Conservation (phyloP, 2,888 invertebrate species). For the Watsonalla binaria region DNA sequence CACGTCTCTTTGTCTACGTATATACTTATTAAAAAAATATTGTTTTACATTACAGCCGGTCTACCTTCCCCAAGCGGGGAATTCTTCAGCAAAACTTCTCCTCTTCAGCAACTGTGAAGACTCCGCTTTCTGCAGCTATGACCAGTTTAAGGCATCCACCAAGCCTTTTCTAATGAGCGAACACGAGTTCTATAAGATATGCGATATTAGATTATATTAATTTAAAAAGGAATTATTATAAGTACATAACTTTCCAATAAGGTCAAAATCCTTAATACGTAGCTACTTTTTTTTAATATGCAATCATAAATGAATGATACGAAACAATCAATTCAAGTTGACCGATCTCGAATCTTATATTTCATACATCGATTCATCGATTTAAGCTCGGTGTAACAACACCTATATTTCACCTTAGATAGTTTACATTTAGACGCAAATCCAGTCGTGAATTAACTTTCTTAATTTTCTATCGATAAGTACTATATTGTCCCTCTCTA, state of each 20-base stretch:
- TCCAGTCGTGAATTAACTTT: too few relatives aligned
- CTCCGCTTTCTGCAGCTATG: slow-evolving; percentile 37
- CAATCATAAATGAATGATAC: neutral
- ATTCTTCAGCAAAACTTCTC: slow-evolving; percentile 33
- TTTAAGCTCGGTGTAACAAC: too few relatives aligned
- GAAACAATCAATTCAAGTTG: too few relatives aligned
- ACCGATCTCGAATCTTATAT: too few relatives aligned
- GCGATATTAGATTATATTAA: slow-evolving; percentile 32
- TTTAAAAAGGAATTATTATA: neutral
- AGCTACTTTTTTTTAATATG: neutral
- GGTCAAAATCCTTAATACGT: too few relatives aligned
- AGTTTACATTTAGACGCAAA: too few relatives aligned
- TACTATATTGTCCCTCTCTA: too few relatives aligned
- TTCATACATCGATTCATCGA: too few relatives aligned
- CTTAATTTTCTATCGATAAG: too few relatives aligned
- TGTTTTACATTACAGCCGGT: slow-evolving; percentile 48
- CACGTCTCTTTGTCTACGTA: too few relatives aligned
- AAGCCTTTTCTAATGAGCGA: slow-evolving; percentile 45
- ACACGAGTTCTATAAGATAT: slow-evolving; percentile 47
- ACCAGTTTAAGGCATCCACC: slow-evolving; percentile 42
- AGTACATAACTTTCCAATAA: neutral
- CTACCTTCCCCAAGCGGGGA: slow-evolving; percentile 56
- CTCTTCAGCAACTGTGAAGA: slow-evolving; percentile 45
- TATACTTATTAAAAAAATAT: neutral
- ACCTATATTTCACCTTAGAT: too few relatives aligned